Conservation (phyloP, 2,113 vertebrate species). For the Dendropsophus ebraccatus region DNA sequence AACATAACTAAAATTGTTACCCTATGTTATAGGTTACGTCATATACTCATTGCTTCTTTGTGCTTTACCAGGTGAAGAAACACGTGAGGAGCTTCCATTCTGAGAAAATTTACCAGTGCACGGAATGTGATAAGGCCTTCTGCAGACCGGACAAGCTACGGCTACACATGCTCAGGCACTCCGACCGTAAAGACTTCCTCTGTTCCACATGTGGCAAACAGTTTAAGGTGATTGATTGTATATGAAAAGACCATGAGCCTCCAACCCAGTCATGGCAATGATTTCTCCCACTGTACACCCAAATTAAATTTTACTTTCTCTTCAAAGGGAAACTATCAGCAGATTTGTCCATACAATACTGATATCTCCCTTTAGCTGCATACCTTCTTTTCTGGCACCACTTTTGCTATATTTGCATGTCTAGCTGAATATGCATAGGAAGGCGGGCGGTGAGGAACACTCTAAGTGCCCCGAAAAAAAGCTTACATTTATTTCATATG, state of each 20-base stretch:
- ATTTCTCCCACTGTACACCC: neutral
- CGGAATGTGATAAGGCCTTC: conserved; percentile 95
- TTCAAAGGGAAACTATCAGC: too few relatives aligned
- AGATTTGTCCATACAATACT: too few relatives aligned
- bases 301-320: too few relatives aligned
- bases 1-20: neutral
- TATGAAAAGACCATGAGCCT: too few relatives aligned
- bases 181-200: conserved; percentile 95
- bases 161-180: conserved; percentile 95
- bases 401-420: too few relatives aligned
- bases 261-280: too few relatives aligned
- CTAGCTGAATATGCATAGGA: too few relatives aligned
- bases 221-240: conserved; percentile 82
- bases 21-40: conserved; percentile 30
- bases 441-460: too few relatives aligned
- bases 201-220: conserved; percentile 98
- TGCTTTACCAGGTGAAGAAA: conserved; percentile 85
- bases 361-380: too few relatives aligned
- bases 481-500: too few relatives aligned
- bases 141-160: conserved; percentile 95
- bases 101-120: conserved; percentile 95
- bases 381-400: too few relatives aligned
- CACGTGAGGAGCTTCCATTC: conserved; percentile 97
- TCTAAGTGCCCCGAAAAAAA: too few relatives aligned
- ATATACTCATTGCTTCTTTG: conserved; percentile 24